Conservation (phyloP, 2,113 vertebrate species). For the Zosterops japonicus region DNA sequence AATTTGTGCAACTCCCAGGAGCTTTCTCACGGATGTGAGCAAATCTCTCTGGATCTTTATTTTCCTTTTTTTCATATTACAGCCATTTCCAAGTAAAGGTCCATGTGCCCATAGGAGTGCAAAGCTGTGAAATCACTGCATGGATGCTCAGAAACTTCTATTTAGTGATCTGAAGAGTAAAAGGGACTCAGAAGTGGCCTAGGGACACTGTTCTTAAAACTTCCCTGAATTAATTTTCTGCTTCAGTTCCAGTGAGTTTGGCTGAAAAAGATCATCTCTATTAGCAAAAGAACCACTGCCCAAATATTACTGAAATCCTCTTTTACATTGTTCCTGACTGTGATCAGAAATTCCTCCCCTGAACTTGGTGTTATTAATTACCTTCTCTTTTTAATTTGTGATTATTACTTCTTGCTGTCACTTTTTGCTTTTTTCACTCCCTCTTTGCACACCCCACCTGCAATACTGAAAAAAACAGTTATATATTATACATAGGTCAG, state of each 20-base stretch:
- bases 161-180: neutral
- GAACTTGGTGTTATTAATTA: neutral
- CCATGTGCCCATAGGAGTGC: fast-evolving
- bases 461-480: neutral
- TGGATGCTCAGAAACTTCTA: neutral
- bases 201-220: neutral
- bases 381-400: neutral
- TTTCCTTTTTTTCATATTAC: neutral
- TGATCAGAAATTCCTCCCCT: neutral
- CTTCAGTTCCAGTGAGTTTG: neutral
- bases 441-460: neutral
- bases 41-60: neutral
- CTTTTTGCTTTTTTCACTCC: neutral
- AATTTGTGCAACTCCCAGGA: neutral
- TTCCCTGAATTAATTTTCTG: neutral
- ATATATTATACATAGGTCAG: neutral
- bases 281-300: neutral
- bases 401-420: neutral
- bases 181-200: neutral
- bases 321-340: neutral
- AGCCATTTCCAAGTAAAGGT: neutral
- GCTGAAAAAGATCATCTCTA: neutral
- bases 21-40: neutral
- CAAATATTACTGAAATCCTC: neutral
- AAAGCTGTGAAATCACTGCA: neutral